These are phyloP conservation scores for Dermatophagoides farinae DNA, from an alignment of 1,140 invertebrate species.

Conservation along the genomic window DNA sequence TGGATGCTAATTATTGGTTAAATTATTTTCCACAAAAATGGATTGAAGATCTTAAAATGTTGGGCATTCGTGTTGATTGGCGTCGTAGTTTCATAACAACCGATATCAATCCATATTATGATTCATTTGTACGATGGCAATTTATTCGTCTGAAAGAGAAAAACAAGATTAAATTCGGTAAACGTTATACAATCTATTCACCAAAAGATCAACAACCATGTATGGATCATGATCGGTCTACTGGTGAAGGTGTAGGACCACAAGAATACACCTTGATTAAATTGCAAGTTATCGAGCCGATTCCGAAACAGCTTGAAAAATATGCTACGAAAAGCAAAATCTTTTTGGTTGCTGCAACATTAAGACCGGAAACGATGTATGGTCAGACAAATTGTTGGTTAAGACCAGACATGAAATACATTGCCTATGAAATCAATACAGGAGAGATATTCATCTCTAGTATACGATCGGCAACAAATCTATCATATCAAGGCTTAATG, in stretches of 20 bases:
- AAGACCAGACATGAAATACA: constrained; percentile 78
- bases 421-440: constrained; percentile 43
- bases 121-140: constrained; percentile 95
- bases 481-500: constrained; percentile 86
- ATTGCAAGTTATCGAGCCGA: constrained; percentile 56
- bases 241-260: constrained; percentile 89
- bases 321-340: constrained; percentile 32
- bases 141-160: constrained; percentile 65
- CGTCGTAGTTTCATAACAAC: constrained; percentile 91
- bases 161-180: constrained; percentile 87
- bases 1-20: constrained; percentile 75
- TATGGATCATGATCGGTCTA: constrained; percentile 94
- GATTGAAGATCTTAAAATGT: constrained; percentile 58
- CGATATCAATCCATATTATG: constrained; percentile 89
- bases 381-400: constrained; percentile 99
- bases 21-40: constrained; percentile 84
- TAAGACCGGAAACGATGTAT: constrained; percentile 98
- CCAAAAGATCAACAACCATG: constrained; percentile 93
- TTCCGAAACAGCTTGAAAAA: constrained; percentile 28
- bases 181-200: constrained; percentile 90
- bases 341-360: constrained; percentile 84
- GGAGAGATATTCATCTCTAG: constrained; percentile 73
- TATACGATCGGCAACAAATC: constrained; percentile 66
- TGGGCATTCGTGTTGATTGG: constrained; percentile 92
- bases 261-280: constrained; percentile 97